Evolutionary conservation across 1,140 invertebrate genomes (phyloP), one percentile per base, ranked within the genome.

Genomic region (Aphis gossypii): DNA sequence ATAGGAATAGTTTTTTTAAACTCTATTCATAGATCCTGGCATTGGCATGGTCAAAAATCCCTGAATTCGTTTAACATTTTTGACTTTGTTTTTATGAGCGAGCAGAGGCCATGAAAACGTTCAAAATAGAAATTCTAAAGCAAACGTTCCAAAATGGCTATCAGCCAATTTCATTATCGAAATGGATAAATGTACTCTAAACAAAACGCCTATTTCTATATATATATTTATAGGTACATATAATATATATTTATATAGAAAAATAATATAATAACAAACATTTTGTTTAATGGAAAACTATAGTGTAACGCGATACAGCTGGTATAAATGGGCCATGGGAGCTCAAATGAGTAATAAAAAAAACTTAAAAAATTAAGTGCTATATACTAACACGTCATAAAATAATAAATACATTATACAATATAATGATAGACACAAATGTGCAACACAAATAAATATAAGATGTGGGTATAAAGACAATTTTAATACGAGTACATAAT

Each of bases 1-100:
- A 38, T 88, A 51, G 48, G 38, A 88, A 35, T 51, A 51, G 87
- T 51, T 60, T 60, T 90, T 60, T 51, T 30, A 14, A 51, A 60
- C 54, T 90, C 88, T 90, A 90, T 90, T 90, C 88, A 90, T 90
- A 90, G 88, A n/a, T 44, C 3, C 88, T 90, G 88, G 88, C 88
- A 90, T 90, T 3, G 23, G 23, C 56, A 56, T 56, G 38, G 35
- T 14, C 21, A 56, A 90, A 90, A 90, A 60, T 60, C 88, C 54
- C 88, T 60, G 88, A 56, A 60, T 89, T 89, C n/a, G 88, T 60
- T 90, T 60, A 41, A 41, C 88, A 56, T 90, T 60, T 90, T 90
- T 38, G 20, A 60, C 51, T 90, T 54, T 41, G 88, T 60, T 90
- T 90, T 90, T 60, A 90, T 30, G 51, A 90, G 38, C 51, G 23